Evolutionary conservation across 2,113 vertebrate species (phyloP).

Genomic region (Stigmatopora argus): DNA sequence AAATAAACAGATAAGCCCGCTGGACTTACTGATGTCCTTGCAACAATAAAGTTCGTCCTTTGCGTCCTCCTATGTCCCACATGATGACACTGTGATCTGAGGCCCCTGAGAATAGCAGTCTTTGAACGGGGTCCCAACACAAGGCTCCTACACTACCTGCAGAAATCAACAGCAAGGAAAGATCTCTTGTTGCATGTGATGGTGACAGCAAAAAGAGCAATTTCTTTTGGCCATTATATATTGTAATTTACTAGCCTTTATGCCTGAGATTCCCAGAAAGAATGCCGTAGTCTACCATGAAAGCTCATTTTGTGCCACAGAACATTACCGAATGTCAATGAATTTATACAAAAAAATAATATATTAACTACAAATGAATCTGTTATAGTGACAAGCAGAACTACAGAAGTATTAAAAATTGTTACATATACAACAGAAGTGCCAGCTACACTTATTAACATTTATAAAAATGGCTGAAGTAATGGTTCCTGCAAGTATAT

Average conservation of each 20-base stretch:
- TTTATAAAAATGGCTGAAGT: no score
- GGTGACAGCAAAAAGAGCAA: neutral
- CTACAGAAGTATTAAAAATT: no score
- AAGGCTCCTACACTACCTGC: constrained; percentile 83
- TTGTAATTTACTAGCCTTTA: constrained; percentile 8
- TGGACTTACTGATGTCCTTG: constrained; percentile 91
- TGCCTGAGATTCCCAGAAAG: neutral
- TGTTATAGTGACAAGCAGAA: no score
- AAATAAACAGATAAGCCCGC: neutral
- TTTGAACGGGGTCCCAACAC: constrained; percentile 93
- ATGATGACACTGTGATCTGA: constrained; percentile 96
- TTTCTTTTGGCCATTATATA: constrained; percentile 25
- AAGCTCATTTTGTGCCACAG: neutral
- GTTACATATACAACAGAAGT: no score
- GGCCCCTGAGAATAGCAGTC: constrained; percentile 91
- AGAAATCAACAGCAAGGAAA: neutral
- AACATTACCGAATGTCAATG: neutral
- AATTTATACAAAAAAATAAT: no score
- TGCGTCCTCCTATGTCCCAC: constrained; percentile 96
- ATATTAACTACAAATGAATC: no score
- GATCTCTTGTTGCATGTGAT: neutral
- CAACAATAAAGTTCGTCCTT: constrained; percentile 84
- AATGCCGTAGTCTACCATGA: neutral
- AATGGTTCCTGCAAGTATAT: no score
- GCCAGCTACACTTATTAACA: no score